phyloP scores from a whole-genome alignment of 2,797 vertebrate species.

The Leucoraja ocellata region DNA sequence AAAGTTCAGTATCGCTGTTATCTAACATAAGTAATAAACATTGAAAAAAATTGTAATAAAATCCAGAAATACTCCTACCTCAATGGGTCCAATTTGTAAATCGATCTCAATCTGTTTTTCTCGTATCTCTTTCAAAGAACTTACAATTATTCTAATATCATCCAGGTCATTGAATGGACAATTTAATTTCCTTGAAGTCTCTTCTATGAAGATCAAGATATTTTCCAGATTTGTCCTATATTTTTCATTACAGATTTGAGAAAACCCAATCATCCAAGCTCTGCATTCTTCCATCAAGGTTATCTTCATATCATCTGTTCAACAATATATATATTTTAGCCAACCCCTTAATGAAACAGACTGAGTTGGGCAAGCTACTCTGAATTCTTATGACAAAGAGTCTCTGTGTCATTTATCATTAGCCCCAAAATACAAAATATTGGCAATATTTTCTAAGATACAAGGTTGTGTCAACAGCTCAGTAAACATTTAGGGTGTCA shows the following conservation, averaged over 20 bases:
- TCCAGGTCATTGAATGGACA: constrained; percentile 80
- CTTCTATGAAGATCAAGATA: constrained; percentile 77
- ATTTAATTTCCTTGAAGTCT: constrained; percentile 81
- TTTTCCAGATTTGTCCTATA: constrained; percentile 81
- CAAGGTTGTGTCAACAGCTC: background rate
- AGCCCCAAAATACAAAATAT: background rate
- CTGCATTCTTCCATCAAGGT: constrained; percentile 78
- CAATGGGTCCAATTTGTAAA: constrained; percentile 79
- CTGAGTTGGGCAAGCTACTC: background rate
- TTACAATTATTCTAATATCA: constrained; percentile 84
- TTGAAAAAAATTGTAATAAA: background rate
- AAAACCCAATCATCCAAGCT: constrained; percentile 78
- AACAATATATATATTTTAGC: background rate
- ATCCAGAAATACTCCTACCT: constrained; percentile 60
- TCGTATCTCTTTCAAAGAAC: constrained; percentile 79
- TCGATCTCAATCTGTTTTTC: constrained; percentile 78
- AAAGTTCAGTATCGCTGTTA: background rate
- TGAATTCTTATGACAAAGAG: background rate
- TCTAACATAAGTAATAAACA: background rate
- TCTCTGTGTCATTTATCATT: background rate
- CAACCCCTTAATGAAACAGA: background rate
- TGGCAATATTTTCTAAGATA: background rate
- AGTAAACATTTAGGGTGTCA: background rate
- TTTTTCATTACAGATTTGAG: constrained; percentile 76
- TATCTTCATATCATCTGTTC: constrained; percentile 74